Evolutionary conservation across 2,113 vertebrate genomes (phyloP).

Genomic region (Synodontis membranacea): DNA sequence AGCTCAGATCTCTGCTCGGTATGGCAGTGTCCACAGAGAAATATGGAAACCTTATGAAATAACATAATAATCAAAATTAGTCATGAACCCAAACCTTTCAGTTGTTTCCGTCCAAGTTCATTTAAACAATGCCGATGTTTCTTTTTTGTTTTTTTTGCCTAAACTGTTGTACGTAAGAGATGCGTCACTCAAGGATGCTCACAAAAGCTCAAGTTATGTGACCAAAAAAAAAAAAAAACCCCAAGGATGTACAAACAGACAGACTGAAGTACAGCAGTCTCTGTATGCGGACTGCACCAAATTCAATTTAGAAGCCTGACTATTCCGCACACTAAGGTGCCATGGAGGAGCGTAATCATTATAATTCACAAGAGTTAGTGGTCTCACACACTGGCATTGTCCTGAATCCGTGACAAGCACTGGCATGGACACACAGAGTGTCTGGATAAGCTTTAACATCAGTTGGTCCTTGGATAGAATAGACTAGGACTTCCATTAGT

Average conservation of each 20-base stretch:
- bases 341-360: constrained; percentile 6
- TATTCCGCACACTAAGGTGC: neutral
- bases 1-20: neutral
- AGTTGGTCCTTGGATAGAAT: neutral
- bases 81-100: neutral
- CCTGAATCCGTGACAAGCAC: constrained; percentile 8
- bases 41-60: neutral
- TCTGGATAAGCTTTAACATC: neutral
- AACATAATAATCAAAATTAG: neutral
- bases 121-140: too few relatives aligned
- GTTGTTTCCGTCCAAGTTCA: neutral
- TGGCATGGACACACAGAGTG: neutral
- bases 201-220: neutral
- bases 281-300: neutral
- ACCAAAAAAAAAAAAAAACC: neutral
- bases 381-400: constrained; percentile 16
- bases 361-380: constrained; percentile 10
- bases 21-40: neutral
- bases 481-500: neutral
- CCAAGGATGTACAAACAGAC: neutral
- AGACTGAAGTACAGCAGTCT: neutral
- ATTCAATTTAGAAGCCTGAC: constrained; percentile 1
- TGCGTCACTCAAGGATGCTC: neutral
- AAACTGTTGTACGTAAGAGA: neutral
- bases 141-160: neutral